A percentile compares a stretch with the other conserved stretches of the same genome.
Evolutionary conservation across 2,113 vertebrate genomes (phyloP).

Genomic region (Rhombomys opimus): DNA sequence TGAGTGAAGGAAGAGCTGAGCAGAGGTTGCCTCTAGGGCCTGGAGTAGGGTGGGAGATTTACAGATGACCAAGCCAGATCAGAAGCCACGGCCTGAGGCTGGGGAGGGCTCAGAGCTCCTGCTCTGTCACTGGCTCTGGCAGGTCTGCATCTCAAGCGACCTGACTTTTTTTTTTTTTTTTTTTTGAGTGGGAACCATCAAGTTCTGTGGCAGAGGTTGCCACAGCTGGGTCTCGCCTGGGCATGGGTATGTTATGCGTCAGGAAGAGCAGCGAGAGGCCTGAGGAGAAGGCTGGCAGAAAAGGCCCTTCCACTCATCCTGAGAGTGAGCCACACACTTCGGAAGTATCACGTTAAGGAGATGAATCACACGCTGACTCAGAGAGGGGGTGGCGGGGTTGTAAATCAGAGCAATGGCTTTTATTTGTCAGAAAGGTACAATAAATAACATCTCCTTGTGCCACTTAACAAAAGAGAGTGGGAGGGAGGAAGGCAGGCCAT

Average conservation of each 20-base stretch:
- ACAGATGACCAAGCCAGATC: background rate
- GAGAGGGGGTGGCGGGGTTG: slow-evolving; percentile 41
- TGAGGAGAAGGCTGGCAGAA: slow-evolving; percentile 31
- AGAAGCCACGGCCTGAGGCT: background rate
- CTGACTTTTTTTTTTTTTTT: background rate
- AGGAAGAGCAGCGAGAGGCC: background rate
- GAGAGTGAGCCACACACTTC: background rate
- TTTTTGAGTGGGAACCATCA: too few species aligned
- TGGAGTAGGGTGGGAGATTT: background rate
- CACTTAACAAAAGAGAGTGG: slow-evolving; percentile 68
- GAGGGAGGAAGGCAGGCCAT: slow-evolving; percentile 40
- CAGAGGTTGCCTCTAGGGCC: background rate
- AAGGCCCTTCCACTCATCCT: background rate
- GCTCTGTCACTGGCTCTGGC: background rate
- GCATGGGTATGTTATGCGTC: background rate
- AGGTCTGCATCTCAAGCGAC: background rate
- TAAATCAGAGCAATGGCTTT: slow-evolving; percentile 67
- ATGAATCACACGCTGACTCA: slow-evolving; percentile 67
- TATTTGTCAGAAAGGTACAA: slow-evolving; percentile 69
- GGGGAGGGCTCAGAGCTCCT: background rate
- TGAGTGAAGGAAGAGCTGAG: background rate
- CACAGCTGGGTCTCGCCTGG: background rate
- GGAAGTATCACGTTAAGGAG: slow-evolving; percentile 68
- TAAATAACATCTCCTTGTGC: slow-evolving; percentile 58
- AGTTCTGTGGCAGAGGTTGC: background rate